Conservation (phyloP, 2,797 vertebrate species). For the Tokudaia tokunoshimensis region DNA sequence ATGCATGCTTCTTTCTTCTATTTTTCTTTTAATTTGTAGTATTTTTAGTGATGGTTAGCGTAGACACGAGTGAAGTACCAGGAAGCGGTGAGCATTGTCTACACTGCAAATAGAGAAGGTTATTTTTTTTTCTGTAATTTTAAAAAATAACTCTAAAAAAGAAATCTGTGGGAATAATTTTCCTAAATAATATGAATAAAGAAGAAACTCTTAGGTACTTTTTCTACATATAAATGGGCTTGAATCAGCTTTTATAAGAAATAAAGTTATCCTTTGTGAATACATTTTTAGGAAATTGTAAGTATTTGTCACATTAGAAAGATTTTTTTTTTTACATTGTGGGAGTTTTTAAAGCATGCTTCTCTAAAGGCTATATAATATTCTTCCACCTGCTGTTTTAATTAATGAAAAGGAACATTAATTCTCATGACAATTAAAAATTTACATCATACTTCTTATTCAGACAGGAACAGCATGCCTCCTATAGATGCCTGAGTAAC, state of each 20-base stretch:
- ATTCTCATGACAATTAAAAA: constrained; percentile 29
- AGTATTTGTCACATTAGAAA: constrained; percentile 14
- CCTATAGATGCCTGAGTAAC: background rate
- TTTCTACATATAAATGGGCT: constrained; percentile 19
- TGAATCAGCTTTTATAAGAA: constrained; percentile 39
- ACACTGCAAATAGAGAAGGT: background rate
- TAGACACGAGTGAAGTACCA: constrained; percentile 35
- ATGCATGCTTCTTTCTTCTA: background rate
- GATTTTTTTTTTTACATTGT: background rate
- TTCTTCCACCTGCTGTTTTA: constrained; percentile 13
- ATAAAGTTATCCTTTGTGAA: constrained; percentile 55
- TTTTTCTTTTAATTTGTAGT: constrained; percentile 37
- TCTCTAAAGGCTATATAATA: background rate
- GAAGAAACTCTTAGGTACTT: constrained; percentile 27
- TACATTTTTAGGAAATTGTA: constrained; percentile 8
- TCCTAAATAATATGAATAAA: constrained; percentile 10
- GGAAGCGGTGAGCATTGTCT: background rate
- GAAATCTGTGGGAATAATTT: constrained; percentile 38
- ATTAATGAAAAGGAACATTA: constrained; percentile 41
- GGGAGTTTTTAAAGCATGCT: background rate
- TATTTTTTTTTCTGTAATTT: background rate
- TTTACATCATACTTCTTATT: background rate
- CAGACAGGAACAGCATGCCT: background rate
- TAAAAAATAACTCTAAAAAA: constrained; percentile 42
- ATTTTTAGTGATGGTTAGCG: constrained; percentile 32